A percentile compares a stretch with the other conserved stretches of the same genome.
Conservation (phyloP, 2,888 invertebrate genomes). For the Ariolimax columbianus region DNA sequence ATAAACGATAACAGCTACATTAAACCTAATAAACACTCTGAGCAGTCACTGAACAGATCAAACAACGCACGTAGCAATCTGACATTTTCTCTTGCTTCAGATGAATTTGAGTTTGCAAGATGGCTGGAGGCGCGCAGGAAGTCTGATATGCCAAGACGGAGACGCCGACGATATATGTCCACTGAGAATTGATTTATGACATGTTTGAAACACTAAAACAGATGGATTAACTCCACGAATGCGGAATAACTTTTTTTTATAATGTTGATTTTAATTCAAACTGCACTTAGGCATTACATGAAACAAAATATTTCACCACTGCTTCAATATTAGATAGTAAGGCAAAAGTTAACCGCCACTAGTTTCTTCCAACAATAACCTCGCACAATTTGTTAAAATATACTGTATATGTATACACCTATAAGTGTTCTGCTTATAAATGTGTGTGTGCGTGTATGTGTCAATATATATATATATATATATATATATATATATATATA, state of each 20-base stretch:
- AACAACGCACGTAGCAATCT: neutral
- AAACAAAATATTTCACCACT: neutral
- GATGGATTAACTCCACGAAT: neutral
- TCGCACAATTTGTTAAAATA: no score
- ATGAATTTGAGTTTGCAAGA: neutral
- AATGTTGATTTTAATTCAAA: neutral
- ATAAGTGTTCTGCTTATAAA: no score
- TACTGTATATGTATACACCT: no score
- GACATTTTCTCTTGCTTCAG: neutral
- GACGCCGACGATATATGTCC: neutral
- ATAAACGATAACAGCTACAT: no score
- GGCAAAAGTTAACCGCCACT: no score
- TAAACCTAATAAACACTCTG: neutral
- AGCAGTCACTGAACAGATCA: neutral
- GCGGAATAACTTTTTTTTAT: neutral
- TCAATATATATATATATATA: no score
- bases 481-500: no score
- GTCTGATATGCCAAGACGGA: no score
- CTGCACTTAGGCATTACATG: neutral
- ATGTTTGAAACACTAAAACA: neutral
- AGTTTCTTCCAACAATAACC: no score
- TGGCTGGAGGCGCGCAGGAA: neutral
- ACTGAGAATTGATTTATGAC: slow-evolving; percentile 9
- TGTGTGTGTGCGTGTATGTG: no score
- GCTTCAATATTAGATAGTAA: neutral